phyloP scores from a whole-genome alignment of 2,797 vertebrate species.

The Mormyrus hasselquistii region DNA sequence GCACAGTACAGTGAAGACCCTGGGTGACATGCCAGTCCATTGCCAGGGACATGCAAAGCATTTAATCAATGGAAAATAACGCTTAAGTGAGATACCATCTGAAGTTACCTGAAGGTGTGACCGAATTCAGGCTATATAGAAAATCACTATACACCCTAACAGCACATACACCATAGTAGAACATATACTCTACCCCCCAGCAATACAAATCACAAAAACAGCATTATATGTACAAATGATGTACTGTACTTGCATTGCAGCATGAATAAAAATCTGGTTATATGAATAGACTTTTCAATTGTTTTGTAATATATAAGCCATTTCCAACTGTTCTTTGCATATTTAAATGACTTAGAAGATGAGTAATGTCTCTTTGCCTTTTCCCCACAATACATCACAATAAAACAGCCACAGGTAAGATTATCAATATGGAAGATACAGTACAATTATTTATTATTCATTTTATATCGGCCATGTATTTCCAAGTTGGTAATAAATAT shows the following conservation, averaged over 20 bases:
- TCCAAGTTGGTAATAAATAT: background rate
- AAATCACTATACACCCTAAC: background rate
- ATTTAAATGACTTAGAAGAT: background rate
- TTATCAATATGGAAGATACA: background rate
- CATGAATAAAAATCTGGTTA: background rate
- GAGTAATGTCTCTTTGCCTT: background rate
- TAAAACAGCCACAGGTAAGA: background rate
- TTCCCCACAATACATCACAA: background rate
- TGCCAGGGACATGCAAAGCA: background rate
- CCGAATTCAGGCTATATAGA: background rate
- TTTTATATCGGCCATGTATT: background rate
- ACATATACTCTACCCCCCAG: background rate
- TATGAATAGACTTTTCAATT: background rate
- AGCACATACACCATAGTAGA: background rate
- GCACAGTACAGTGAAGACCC: background rate
- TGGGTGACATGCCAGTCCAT: background rate
- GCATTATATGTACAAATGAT: background rate
- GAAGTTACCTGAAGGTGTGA: background rate
- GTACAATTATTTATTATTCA: background rate
- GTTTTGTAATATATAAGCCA: background rate
- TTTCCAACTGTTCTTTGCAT: background rate
- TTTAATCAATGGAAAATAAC: background rate
- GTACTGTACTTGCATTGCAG: background rate
- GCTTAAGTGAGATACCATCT: background rate
- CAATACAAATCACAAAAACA: background rate